A percentile compares a stretch with the other conserved stretches of the same genome.
These are phyloP conservation scores for Cyaniris semiargus DNA, from an alignment of 2,888 invertebrate genomes.

Conservation along the genomic window DNA sequence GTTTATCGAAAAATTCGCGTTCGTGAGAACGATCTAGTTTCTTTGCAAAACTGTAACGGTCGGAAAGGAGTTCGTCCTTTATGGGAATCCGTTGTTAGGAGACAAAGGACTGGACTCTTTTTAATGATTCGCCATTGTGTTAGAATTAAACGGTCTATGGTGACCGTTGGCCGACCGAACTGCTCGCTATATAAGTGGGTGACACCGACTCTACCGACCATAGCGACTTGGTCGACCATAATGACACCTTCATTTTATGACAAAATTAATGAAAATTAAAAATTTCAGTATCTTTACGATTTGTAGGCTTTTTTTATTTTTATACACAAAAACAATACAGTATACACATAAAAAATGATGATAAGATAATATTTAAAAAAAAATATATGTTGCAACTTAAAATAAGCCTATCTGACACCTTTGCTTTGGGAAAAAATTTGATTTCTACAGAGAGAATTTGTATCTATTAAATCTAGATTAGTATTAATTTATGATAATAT, in stretches of 20 bases:
- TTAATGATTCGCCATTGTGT: conserved; percentile 77
- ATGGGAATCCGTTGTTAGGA: conserved; percentile 68
- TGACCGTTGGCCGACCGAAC: conserved; percentile 78
- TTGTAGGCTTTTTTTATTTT: too few relatives aligned
- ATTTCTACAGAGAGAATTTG: not conserved
- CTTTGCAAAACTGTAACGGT: conserved; percentile 77
- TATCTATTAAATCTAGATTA: not conserved
- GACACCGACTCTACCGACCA: conserved; percentile 34
- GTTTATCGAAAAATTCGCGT: conserved; percentile 75
- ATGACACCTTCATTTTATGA: not conserved
- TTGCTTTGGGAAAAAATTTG: not conserved
- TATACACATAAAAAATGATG: too few relatives aligned
- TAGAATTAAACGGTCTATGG: conserved; percentile 58
- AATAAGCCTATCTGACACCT: not conserved
- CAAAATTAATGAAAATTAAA: not conserved
- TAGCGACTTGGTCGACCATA: not conserved
- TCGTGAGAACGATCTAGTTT: conserved; percentile 78
- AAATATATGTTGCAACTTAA: not conserved
- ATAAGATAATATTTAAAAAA: not conserved
- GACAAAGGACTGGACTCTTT: conserved; percentile 76
- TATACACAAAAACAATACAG: not conserved
- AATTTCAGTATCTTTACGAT: not conserved
- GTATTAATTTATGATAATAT: not conserved
- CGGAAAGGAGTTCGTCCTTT: conserved; percentile 57
- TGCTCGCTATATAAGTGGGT: conserved; percentile 68